A percentile compares a stretch with the other conserved stretches of the same genome.
These are phyloP conservation scores for Gymnocheta viridis DNA, from an alignment of 2,888 invertebrate species.

Conservation along the genomic window DNA sequence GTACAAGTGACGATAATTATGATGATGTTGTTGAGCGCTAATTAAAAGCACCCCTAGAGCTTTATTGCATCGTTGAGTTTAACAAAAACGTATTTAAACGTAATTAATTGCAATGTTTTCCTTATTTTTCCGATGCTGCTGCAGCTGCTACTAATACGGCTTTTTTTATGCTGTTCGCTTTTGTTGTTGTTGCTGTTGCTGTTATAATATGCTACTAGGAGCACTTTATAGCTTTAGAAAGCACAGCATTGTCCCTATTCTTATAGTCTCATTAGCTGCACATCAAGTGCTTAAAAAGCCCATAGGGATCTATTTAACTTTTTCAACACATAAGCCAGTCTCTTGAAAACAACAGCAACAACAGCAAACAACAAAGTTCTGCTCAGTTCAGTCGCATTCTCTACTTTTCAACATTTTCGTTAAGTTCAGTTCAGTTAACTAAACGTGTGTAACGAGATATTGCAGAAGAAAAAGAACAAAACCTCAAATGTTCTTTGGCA, in stretches of 20 bases:
- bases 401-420: conserved; percentile 38
- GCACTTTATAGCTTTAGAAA: conserved; percentile 59
- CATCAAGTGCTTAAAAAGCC: conserved; percentile 77
- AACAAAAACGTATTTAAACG: conserved; percentile 68
- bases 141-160: conserved; percentile 34
- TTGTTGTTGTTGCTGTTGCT: conserved; percentile 46
- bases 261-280: conserved; percentile 78
- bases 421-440: conserved; percentile 72
- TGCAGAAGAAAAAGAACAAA: conserved; percentile 36
- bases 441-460: conserved; percentile 60
- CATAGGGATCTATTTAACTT: conserved; percentile 79
- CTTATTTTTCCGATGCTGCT: conserved; percentile 56
- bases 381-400: conserved; percentile 31
- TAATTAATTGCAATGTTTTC: conserved; percentile 73
- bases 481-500: conserved; percentile 49
- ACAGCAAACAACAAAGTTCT: conserved; percentile 33
- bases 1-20: conserved; percentile 51
- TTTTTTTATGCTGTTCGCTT: background rate
- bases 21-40: conserved; percentile 68
- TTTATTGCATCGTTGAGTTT: conserved; percentile 67
- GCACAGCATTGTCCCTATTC: conserved; percentile 68
- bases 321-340: conserved; percentile 68
- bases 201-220: conserved; percentile 60
- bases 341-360: background rate
- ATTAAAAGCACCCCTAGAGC: conserved; percentile 70